Evolutionary conservation across 2,888 invertebrate genomes (phyloP), one percentile per base, ranked within the genome.

Genomic region (Rhimphoctona megacephalus): DNA sequence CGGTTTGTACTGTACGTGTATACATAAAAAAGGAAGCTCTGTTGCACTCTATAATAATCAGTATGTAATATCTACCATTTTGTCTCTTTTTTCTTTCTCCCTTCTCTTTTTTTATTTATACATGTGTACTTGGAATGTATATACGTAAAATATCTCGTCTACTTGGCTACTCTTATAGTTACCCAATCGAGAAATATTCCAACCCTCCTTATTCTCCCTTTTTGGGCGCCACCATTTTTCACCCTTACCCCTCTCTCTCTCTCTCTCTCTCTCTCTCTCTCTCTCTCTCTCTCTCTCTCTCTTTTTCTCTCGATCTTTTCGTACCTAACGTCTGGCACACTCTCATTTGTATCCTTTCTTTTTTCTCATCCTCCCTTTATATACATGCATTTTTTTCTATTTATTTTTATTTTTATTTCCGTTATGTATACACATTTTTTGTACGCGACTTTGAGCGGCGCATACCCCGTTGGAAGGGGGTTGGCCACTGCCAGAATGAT

Each of bases 1-100:
- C 19, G 54, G 30, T 46, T 46, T 69, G 36, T 57, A 33, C 14
- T n/a, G n/a, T n/a, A n/a, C 36, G 25, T 17, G 33, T 14, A 19
- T n/a, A n/a, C 14, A 39, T 22, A 33, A 72, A 66, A 79, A 74
- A 79, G 17, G 25, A 77, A 76, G 67, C 70, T 77, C 76, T 43
- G 73, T 74, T 85, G 85, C 82, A 80, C 83, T 83, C 83, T 77
- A 77, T 78, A 86, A 84, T 81, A 86, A 84, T 84, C 84, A 78
- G 81, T 69, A 67, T 84, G 81, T 84, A 86, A 81, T 67, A 81
- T 73, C 70, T 49, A 49, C 61, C n/a, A 36, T 54, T 52, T 39
- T 39, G 72, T 72, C 52, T 30, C 33, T 64, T n/a, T 69, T 19
- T 73, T 66, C 1, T 61, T 11, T 22, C 8, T 8, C 7, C 36